These are phyloP conservation scores for Melanostigma gelatinosum DNA, from an alignment of 2,113 vertebrate genomes.

Conservation along the genomic window DNA sequence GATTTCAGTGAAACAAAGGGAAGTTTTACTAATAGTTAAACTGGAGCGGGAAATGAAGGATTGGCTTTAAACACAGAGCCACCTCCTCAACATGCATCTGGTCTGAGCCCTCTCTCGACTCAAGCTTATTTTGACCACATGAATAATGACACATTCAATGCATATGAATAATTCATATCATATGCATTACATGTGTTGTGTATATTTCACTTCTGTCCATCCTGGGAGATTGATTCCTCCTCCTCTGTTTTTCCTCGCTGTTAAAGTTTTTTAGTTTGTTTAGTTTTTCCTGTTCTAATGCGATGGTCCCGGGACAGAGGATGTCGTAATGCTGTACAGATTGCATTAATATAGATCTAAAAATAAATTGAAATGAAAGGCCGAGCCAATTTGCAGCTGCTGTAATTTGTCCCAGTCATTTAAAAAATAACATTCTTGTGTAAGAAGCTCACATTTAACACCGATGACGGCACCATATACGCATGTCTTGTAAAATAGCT, in stretches of 20 bases:
- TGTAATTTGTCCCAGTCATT: background rate
- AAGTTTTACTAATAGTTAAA: slow-evolving; percentile 5
- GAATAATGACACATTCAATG: background rate
- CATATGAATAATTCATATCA: background rate
- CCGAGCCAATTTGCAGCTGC: background rate
- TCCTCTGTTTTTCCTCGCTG: too few species aligned
- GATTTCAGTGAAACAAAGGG: background rate
- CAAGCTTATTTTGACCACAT: background rate
- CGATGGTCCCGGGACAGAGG: too few species aligned
- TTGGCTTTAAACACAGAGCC: background rate
- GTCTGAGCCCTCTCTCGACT: background rate
- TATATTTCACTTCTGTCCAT: background rate
- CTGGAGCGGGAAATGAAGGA: background rate
- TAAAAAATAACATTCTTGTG: background rate
- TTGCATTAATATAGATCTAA: background rate
- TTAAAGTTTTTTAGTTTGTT: too few species aligned
- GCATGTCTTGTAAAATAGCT: background rate
- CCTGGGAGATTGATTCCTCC: background rate
- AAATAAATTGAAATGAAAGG: background rate
- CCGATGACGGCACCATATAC: background rate
- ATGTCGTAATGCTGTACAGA: background rate
- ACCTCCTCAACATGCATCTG: background rate
- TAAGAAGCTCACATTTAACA: background rate
- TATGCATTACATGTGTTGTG: background rate
- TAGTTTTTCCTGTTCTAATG: too few species aligned